Evolutionary conservation across 2,113 vertebrate species (phyloP).

Genomic region (Pluvialis apricaria): DNA sequence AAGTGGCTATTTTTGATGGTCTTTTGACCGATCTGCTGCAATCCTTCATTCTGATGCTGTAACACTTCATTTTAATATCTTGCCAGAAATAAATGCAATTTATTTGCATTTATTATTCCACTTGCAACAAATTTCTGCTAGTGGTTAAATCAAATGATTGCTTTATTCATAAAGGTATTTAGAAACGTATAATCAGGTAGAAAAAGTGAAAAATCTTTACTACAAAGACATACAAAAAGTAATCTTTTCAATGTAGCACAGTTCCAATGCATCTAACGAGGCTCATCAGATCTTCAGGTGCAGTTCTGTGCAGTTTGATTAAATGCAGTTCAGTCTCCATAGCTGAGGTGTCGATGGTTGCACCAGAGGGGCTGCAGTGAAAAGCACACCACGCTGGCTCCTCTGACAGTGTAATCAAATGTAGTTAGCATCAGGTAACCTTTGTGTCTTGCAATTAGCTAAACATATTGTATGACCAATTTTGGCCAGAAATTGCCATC

Average conservation of each 20-base stretch:
- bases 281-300: neutral
- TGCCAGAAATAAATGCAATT: neutral
- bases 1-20: neutral
- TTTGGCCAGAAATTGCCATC: neutral
- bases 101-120: neutral
- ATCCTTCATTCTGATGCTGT: neutral
- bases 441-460: neutral
- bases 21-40: neutral
- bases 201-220: neutral
- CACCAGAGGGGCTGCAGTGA: neutral
- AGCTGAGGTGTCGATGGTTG: neutral
- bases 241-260: neutral
- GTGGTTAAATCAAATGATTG: neutral
- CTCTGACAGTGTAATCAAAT: neutral
- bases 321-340: neutral
- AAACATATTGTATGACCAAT: accelerated
- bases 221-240: neutral
- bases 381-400: neutral
- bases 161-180: neutral
- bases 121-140: neutral
- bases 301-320: neutral
- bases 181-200: neutral
- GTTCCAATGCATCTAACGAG: neutral
- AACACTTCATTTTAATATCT: neutral
- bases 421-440: neutral